A percentile compares a stretch with the other conserved stretches of the same genome.
These are phyloP conservation scores for Drepanosiphum platanoidis DNA, from an alignment of 2,888 invertebrate species.

Conservation along the genomic window DNA sequence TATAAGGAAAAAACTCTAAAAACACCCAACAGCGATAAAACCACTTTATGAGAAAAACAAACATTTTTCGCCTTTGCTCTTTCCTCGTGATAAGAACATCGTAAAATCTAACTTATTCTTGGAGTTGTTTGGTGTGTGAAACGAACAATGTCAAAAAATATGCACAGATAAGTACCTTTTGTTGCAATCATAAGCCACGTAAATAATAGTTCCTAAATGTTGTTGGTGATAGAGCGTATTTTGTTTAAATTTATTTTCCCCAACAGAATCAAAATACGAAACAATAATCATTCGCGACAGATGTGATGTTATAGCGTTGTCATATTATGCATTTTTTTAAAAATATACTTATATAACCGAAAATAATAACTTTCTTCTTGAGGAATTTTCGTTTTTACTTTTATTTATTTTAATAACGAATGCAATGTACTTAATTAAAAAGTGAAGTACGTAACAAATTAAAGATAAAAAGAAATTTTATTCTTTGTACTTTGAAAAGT, in stretches of 20 bases:
- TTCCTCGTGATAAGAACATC: slow-evolving; percentile 29
- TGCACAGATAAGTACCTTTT: slow-evolving; percentile 20
- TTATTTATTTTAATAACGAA: background rate
- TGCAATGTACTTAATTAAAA: background rate
- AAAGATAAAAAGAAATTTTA: background rate
- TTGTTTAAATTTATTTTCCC: slow-evolving; percentile 47
- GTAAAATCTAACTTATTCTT: slow-evolving; percentile 33
- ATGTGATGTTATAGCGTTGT: background rate
- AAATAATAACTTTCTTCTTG: background rate
- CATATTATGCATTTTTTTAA: background rate
- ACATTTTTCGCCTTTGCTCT: slow-evolving; percentile 42
- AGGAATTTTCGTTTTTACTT: background rate
- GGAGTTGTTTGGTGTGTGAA: slow-evolving; percentile 31
- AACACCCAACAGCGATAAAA: slow-evolving; percentile 45
- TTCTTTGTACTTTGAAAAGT: background rate
- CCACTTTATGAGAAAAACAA: slow-evolving; percentile 48
- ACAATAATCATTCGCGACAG: slow-evolving; percentile 12
- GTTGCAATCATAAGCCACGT: slow-evolving; percentile 4
- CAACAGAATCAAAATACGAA: slow-evolving; percentile 33
- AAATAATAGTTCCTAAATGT: slow-evolving; percentile 28
- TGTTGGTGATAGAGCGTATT: slow-evolving; percentile 11
- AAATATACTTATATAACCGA: background rate
- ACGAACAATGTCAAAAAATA: slow-evolving; percentile 38
- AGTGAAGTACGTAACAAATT: background rate
- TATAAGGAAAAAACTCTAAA: background rate